Percentiles rank a stretch among this genome's conserved stretches.
Evolutionary conservation across 2,797 vertebrate genomes (phyloP).

Genomic region (Lophius americanus): DNA sequence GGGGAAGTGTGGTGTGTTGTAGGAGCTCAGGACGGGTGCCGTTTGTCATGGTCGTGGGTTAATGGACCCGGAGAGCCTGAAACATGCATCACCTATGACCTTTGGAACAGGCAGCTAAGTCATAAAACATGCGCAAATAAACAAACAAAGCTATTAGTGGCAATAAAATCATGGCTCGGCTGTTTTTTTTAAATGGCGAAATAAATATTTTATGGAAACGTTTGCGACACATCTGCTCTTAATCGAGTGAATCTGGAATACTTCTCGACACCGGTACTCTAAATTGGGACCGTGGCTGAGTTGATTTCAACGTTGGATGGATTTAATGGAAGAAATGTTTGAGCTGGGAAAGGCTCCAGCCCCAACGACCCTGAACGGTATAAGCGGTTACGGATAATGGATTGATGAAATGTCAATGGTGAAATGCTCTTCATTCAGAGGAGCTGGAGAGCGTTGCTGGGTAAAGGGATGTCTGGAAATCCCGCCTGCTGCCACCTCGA

Average conservation of each 20-base stretch:
- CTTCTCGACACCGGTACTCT: slow-evolving; percentile 36
- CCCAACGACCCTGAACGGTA: no score
- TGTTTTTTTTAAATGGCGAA: slow-evolving; percentile 28
- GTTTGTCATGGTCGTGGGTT: slow-evolving; percentile 61
- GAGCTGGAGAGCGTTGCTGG: no score
- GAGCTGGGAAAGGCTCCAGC: no score
- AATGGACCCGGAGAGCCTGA: slow-evolving; percentile 48
- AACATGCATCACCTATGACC: slow-evolving; percentile 57
- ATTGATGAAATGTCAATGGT: no score
- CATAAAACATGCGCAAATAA: slow-evolving; percentile 26
- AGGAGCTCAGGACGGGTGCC: slow-evolving; percentile 18
- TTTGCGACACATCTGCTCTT: slow-evolving; percentile 54
- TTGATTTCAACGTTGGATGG: slow-evolving; percentile 20
- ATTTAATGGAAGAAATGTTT: slow-evolving; percentile 10
- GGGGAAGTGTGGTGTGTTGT: slow-evolving; percentile 49
- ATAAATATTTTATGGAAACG: slow-evolving; percentile 16
- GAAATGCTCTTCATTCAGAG: no score
- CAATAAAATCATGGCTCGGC: slow-evolving; percentile 38
- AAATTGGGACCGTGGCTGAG: slow-evolving; percentile 15
- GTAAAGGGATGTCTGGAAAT: no score
- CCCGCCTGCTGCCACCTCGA: no score
- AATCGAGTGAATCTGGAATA: slow-evolving; percentile 50
- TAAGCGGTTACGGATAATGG: no score
- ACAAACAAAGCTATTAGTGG: slow-evolving; percentile 23
- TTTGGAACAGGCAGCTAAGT: slow-evolving; percentile 38